Base-by-base conservation (phyloP, 1,140 invertebrate genomes). In the Drosophila nigrodunni region DNA sequence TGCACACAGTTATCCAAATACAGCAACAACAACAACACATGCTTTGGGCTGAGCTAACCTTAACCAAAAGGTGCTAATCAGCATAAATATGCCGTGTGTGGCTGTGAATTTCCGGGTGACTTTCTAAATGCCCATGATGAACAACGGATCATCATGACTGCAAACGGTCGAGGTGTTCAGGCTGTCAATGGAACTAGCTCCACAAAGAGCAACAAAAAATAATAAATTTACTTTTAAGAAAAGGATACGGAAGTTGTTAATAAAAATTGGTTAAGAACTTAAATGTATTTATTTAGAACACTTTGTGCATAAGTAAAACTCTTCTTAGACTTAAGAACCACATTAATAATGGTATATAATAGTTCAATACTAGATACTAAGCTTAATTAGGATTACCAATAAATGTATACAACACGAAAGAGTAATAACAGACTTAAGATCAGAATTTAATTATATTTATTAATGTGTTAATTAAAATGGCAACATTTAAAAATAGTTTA, bases 1-100 rank as follows among this genome's bases (percentile, higher is more conserved):
- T 68, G 73, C 59, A 81, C 66, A 54, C 70, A 68, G 25, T 30
- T 30, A 30, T 30, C 25, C 59, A 61, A 55, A 61, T 43, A 61
- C 39, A 73, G 41, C 49, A 41, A 58, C 60, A 52, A 55, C 47
- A 43, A 74, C 61, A 62, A 78, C 74, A 81, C 67, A 68, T 77
- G 64, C 77, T 80, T 71, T 76, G 76, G 77, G 67, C 71, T 69
- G 49, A 69, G 77, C 68, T 77, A 60, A 76, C 65, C 68, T 77
- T 55, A 76, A 61, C 64, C 81, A 72, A 87, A 62, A 86, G 82
- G 82, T 87, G 82, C 77, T 87, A 87, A 87, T 87, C 82, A 87
- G 79, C 79, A 85, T 85, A 71, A 76, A 83, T 71, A 86, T 78
- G 79, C 65, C 68, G 60, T 75, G 67, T 75, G 30, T 37, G 57